Conservation (phyloP, 2,797 vertebrate species). For the Mycteria americana region DNA sequence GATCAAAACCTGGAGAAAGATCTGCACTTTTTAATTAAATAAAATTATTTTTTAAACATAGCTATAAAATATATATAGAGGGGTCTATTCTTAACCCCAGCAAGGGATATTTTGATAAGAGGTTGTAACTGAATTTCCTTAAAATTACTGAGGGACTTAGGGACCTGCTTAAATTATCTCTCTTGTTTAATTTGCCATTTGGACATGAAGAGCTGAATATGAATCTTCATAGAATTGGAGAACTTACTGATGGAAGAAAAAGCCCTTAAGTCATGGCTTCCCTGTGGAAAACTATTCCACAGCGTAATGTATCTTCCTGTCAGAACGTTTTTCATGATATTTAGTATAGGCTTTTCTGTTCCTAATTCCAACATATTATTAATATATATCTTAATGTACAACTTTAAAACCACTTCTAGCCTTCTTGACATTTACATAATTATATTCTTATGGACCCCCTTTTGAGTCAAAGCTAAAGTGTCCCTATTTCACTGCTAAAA, state of each 20-base stretch:
- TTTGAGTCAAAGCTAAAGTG: conserved; percentile 4
- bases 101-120: conserved; percentile 48
- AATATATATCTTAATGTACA: conserved; percentile 57
- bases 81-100: conserved; percentile 20
- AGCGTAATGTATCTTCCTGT: conserved; percentile 47
- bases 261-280: conserved; percentile 48
- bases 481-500: neutral
- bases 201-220: conserved; percentile 22
- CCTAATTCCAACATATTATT: conserved; percentile 38
- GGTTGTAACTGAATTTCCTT: conserved; percentile 35
- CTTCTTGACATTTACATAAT: conserved; percentile 59
- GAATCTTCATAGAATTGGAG: conserved; percentile 24
- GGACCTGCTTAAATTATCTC: conserved; percentile 55
- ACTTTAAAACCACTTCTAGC: conserved; percentile 47
- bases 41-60: neutral
- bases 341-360: conserved; percentile 8
- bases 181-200: conserved; percentile 61
- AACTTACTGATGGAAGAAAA: conserved; percentile 42
- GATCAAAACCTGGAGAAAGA: neutral
- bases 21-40: neutral
- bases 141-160: conserved; percentile 64
- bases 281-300: conserved; percentile 30
- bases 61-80: conserved; percentile 8
- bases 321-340: conserved; percentile 29
- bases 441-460: conserved; percentile 17